Percentiles rank a stretch among this genome's conserved stretches.
Evolutionary conservation across 2,797 vertebrate genomes (phyloP).

Genomic region (Loris lydekkerianus): DNA sequence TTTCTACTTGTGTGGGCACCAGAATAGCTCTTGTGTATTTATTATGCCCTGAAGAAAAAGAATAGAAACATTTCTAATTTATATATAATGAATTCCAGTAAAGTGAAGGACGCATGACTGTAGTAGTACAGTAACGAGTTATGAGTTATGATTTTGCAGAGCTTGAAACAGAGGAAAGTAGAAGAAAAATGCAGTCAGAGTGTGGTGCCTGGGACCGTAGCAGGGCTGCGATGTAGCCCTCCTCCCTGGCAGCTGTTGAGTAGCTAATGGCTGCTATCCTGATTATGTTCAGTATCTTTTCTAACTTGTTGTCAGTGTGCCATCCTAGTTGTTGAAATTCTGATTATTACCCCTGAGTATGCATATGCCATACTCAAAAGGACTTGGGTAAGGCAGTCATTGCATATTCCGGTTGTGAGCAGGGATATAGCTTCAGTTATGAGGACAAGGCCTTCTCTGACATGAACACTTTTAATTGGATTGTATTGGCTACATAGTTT

Average conservation of each 20-base stretch:
- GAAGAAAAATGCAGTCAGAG: neutral
- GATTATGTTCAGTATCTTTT: neutral
- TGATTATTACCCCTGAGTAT: neutral
- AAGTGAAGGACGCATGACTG: neutral
- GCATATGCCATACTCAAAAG: neutral
- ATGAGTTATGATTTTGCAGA: neutral
- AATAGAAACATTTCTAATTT: neutral
- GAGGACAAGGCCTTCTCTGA: neutral
- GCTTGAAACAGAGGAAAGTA: neutral
- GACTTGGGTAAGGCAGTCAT: neutral
- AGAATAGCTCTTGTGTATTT: neutral
- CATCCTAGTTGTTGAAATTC: neutral
- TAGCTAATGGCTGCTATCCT: neutral
- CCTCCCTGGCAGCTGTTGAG: too few relatives aligned
- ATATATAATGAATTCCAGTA: neutral
- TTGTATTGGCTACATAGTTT: neutral
- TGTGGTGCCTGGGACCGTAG: accelerated
- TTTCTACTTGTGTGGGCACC: neutral
- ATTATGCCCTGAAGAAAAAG: neutral
- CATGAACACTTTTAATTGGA: neutral
- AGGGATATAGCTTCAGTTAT: neutral
- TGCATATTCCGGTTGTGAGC: neutral
- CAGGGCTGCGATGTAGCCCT: accelerated
- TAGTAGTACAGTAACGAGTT: neutral
- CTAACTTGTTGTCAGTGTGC: neutral